Conservation (phyloP, 1,140 invertebrate species). For the Lanistes nyassanus region DNA sequence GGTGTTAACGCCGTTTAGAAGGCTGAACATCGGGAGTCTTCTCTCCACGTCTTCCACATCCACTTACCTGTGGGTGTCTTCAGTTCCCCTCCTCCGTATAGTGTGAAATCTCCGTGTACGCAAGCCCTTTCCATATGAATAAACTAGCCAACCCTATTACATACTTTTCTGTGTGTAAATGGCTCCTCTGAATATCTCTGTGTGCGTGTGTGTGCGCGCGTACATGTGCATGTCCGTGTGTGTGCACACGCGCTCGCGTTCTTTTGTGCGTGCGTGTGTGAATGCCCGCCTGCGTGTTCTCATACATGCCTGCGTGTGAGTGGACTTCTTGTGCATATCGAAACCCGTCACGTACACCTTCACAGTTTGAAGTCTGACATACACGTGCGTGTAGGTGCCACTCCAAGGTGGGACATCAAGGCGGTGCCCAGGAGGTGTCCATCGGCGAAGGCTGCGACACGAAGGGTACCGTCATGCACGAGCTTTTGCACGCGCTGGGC, state of each 20-base stretch:
- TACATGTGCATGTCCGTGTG: slow-evolving; percentile 7
- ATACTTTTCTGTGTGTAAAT: not conserved
- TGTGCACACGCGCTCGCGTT: not conserved
- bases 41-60: too few relatives aligned
- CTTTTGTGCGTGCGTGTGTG: not conserved
- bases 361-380: not conserved
- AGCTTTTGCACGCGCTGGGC: slow-evolving; percentile 58
- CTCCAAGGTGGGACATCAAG: slow-evolving; percentile 44
- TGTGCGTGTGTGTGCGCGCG: slow-evolving; percentile 11
- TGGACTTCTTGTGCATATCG: not conserved
- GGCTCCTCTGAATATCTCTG: not conserved
- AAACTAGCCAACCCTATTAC: not conserved
- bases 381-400: slow-evolving; percentile 36
- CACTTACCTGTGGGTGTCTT: too few relatives aligned
- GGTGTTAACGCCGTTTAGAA: too few relatives aligned
- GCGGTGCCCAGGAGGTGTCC: slow-evolving; percentile 35
- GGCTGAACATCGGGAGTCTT: not conserved
- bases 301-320: not conserved
- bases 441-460: slow-evolving; percentile 48
- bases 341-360: not conserved
- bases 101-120: too few relatives aligned
- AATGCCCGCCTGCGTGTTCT: not conserved
- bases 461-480: slow-evolving; percentile 59
- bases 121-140: not conserved
- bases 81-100: too few relatives aligned